A percentile compares a stretch with the other conserved stretches of the same genome.
Conservation (phyloP, 2,888 invertebrate species). For the Byasa hedistus region DNA sequence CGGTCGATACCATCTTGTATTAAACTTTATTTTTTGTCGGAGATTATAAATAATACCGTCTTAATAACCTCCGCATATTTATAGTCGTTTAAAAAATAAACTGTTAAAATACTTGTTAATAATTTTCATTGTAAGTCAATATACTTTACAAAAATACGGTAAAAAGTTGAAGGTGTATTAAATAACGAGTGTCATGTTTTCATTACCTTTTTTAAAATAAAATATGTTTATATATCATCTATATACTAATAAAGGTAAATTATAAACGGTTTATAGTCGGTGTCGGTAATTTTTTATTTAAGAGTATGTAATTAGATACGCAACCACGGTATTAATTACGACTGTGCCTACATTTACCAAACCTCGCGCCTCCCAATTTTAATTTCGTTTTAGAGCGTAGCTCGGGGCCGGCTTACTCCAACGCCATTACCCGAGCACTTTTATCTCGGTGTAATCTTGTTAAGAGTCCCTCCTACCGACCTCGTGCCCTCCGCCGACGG, state of each 20-base stretch:
- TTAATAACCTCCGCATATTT: neutral
- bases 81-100: neutral
- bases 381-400: slow-evolving; percentile 68
- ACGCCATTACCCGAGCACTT: slow-evolving; percentile 73
- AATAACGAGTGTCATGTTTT: too few relatives aligned
- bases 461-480: slow-evolving; percentile 62
- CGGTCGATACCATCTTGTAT: slow-evolving; percentile 56
- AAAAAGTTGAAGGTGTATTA: too few relatives aligned
- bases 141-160: too few relatives aligned
- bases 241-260: too few relatives aligned
- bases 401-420: slow-evolving; percentile 60
- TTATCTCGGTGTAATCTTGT: slow-evolving; percentile 80
- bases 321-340: slow-evolving; percentile 2
- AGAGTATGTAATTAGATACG: slow-evolving; percentile 2
- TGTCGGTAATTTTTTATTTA: too few relatives aligned
- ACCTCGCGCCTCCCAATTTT: slow-evolving; percentile 55
- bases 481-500: slow-evolving; percentile 39
- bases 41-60: neutral
- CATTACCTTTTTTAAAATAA: too few relatives aligned
- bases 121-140: too few relatives aligned
- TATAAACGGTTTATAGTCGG: too few relatives aligned
- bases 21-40: slow-evolving; percentile 11
- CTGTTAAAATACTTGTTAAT: too few relatives aligned
- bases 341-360: slow-evolving; percentile 24
- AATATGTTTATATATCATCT: too few relatives aligned